Evolutionary conservation across 2,888 invertebrate genomes (phyloP).

Genomic region (Rhyacophila evoluta): DNA sequence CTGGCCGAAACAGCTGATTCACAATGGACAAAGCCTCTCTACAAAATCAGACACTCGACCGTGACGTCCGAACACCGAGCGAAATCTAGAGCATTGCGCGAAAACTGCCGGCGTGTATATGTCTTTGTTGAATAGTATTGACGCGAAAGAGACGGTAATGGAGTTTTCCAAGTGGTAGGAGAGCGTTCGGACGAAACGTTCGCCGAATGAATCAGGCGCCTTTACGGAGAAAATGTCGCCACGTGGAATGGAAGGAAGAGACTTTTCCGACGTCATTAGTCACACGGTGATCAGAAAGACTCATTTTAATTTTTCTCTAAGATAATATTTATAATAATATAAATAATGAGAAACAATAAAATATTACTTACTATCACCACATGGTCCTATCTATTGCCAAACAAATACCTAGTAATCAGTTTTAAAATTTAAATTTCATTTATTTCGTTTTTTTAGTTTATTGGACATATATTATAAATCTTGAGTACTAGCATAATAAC

Average conservation of each 20-base stretch:
- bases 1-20: slow-evolving; percentile 26
- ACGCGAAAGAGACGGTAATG: neutral
- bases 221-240: slow-evolving; percentile 18
- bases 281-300: slow-evolving; percentile 31
- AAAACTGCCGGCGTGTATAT: neutral
- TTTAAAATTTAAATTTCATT: too few species aligned
- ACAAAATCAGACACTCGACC: neutral
- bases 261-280: slow-evolving; percentile 46
- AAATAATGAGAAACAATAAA: too few species aligned
- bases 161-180: neutral
- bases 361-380: too few species aligned
- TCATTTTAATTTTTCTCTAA: too few species aligned
- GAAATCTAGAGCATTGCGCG: neutral
- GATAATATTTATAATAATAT: too few species aligned
- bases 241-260: slow-evolving; percentile 29
- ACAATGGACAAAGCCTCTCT: slow-evolving; percentile 25
- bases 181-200: slow-evolving; percentile 30
- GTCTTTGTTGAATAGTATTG: neutral
- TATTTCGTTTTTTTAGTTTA: too few species aligned
- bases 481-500: too few species aligned
- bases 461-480: too few species aligned
- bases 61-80: slow-evolving; percentile 22
- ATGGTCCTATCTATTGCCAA: too few species aligned
- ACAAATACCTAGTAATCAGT: too few species aligned
- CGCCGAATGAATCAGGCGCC: slow-evolving; percentile 26